phyloP scores from a whole-genome alignment of 2,888 invertebrate species.

The Nemurella pictetii region DNA sequence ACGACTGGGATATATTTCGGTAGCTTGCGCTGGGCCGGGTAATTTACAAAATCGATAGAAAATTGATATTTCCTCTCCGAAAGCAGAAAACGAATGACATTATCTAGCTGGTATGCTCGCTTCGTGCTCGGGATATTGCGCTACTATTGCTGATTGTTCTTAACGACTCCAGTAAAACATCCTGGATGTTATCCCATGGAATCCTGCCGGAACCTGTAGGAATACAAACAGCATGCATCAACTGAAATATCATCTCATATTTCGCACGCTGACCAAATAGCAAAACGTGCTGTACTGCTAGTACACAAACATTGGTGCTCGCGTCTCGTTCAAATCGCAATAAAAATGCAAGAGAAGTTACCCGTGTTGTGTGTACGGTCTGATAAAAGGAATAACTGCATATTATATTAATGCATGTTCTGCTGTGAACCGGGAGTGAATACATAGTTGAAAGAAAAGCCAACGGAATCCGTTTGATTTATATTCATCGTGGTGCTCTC shows the following conservation, averaged over 20 bases:
- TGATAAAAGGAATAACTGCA: constrained; percentile 3
- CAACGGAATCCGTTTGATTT: neutral
- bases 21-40: neutral
- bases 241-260: neutral
- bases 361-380: neutral
- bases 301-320: neutral
- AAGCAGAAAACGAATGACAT: neutral
- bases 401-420: neutral
- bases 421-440: neutral
- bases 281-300: neutral
- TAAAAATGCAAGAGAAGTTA: constrained; percentile 1
- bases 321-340: neutral
- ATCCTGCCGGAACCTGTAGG: neutral
- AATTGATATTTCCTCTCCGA: neutral
- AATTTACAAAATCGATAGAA: neutral
- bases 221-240: neutral
- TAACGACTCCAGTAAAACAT: neutral
- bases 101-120: neutral
- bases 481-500: neutral
- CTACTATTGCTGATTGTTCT: neutral
- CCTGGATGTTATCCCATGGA: neutral
- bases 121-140: neutral
- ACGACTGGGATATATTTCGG: neutral
- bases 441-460: neutral
- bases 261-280: neutral